Conservation (phyloP, 2,888 invertebrate species). For the Chelonus formosanus region DNA sequence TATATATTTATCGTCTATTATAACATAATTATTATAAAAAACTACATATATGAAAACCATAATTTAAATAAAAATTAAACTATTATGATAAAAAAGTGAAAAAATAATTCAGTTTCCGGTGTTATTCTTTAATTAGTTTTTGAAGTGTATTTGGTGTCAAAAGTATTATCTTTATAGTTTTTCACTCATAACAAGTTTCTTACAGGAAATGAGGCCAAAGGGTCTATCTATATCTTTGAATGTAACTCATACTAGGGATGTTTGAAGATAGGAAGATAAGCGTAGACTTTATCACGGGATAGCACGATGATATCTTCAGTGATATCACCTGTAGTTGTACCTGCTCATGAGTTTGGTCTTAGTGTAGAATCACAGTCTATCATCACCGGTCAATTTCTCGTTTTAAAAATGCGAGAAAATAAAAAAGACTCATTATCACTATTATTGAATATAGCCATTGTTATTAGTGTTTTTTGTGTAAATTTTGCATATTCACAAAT, state of each 20-base stretch:
- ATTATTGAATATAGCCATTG: too few species aligned
- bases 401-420: neutral
- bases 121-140: too few species aligned
- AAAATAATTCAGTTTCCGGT: too few species aligned
- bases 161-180: neutral
- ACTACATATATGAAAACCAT: too few species aligned
- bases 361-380: conserved; percentile 26
- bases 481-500: too few species aligned
- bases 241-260: conserved; percentile 36
- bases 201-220: conserved; percentile 44
- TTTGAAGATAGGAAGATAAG: conserved; percentile 50
- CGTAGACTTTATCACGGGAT: conserved; percentile 50
- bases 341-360: conserved; percentile 30
- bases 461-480: too few species aligned
- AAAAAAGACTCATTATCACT: too few species aligned
- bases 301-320: conserved; percentile 50
- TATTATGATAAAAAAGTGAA: too few species aligned
- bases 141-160: too few species aligned
- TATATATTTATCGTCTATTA: too few species aligned
- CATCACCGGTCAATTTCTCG: neutral
- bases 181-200: conserved; percentile 8
- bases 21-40: too few species aligned
- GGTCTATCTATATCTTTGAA: conserved; percentile 32
- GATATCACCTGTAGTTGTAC: conserved; percentile 44
- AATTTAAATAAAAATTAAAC: too few species aligned